Evolutionary conservation across 2,113 vertebrate species (phyloP).

Genomic region (Gasterosteus nipponicus): DNA sequence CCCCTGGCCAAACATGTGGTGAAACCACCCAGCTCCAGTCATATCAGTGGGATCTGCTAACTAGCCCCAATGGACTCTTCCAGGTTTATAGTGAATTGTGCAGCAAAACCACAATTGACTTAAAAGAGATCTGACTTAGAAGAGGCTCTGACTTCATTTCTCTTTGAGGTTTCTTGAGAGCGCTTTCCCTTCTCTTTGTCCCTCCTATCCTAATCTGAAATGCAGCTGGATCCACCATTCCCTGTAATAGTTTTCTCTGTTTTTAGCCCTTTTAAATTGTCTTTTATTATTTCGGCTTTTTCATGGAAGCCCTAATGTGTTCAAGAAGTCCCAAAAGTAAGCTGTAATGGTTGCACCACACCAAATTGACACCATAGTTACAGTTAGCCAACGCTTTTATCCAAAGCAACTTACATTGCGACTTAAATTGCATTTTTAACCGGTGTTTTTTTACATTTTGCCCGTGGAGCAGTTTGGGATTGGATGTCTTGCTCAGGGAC

Average conservation of each 20-base stretch:
- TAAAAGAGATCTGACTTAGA: constrained; percentile 59
- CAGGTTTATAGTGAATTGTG: constrained; percentile 71
- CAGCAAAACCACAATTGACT: constrained; percentile 75
- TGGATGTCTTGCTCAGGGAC: no score
- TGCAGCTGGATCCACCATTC: constrained; percentile 74
- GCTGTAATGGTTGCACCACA: constrained; percentile 39
- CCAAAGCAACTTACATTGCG: no score
- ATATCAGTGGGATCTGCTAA: constrained; percentile 71
- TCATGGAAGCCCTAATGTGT: constrained; percentile 66
- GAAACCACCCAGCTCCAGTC: constrained; percentile 67
- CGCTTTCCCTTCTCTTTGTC: constrained; percentile 54
- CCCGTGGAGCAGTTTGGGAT: no score
- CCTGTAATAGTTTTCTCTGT: constrained; percentile 67
- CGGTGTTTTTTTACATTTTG: no score
- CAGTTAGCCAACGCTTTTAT: no score
- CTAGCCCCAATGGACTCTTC: constrained; percentile 67
- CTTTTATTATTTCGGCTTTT: constrained; percentile 67
- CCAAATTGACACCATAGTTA: background rate
- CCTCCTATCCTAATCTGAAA: constrained; percentile 77
- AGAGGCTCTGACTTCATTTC: constrained; percentile 76
- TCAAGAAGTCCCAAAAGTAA: constrained; percentile 68
- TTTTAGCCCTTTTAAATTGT: constrained; percentile 52
- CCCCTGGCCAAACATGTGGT: constrained; percentile 63
- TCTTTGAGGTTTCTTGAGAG: constrained; percentile 53
- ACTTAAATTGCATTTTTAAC: no score